phyloP scores from a whole-genome alignment of 2,797 vertebrate species.

The Galaxias olidus region DNA sequence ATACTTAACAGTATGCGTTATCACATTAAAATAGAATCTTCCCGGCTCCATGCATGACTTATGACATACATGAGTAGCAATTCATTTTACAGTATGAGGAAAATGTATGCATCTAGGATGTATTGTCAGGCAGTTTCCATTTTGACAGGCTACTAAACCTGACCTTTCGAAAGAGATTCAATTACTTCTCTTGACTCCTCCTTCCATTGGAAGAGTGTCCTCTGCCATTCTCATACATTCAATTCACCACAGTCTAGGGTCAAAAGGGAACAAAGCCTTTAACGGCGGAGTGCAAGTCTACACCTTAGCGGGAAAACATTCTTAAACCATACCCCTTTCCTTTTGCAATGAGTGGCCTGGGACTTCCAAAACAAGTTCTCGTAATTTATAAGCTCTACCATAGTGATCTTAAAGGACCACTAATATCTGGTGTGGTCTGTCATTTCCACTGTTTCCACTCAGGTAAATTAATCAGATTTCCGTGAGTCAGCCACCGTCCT shows the following conservation, averaged over 20 bases:
- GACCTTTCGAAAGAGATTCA: conserved; percentile 71
- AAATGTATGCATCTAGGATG: conserved; percentile 26
- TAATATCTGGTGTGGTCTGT: not conserved
- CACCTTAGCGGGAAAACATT: too few relatives aligned
- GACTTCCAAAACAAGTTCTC: too few relatives aligned
- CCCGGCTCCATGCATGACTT: conserved; percentile 34
- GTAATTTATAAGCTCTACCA: too few relatives aligned
- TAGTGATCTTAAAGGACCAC: too few relatives aligned
- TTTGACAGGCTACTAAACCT: conserved; percentile 68
- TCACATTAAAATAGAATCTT: conserved; percentile 8
- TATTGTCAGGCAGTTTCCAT: conserved; percentile 54
- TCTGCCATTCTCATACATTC: conserved; percentile 23
- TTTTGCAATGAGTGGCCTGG: too few relatives aligned
- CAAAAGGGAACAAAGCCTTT: too few relatives aligned
- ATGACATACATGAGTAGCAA: conserved; percentile 35
- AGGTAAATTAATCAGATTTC: not conserved
- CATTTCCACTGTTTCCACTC: conserved; percentile 30
- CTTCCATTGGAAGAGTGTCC: conserved; percentile 37
- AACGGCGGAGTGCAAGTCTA: too few relatives aligned
- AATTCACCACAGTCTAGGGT: conserved; percentile 52
- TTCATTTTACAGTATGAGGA: conserved; percentile 27
- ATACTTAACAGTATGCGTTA: too few relatives aligned
- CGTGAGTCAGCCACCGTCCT: conserved; percentile 46
- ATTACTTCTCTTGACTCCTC: conserved; percentile 50
- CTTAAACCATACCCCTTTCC: too few relatives aligned